Base-by-base conservation (phyloP, 2,888 invertebrate genomes). In the Parthenolecanium corni region DNA sequence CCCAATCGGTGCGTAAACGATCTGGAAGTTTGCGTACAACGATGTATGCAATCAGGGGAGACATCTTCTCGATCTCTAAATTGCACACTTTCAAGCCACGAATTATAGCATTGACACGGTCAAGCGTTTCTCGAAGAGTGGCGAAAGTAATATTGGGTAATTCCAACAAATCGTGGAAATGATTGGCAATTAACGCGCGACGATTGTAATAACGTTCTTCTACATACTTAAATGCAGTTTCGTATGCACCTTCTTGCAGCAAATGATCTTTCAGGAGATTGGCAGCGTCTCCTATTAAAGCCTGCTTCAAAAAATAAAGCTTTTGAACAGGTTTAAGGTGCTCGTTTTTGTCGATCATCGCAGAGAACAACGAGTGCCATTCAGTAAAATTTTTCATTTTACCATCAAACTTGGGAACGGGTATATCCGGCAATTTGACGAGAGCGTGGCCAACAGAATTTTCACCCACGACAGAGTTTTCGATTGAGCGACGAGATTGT, bases 361-460 rank as follows among this genome's bases (percentile, higher is more conserved):
- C n/a, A n/a, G n/a, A n/a, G n/a, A n/a, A n/a, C n/a, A n/a, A n/a
- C n/a, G n/a, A n/a, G n/a, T n/a, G n/a, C n/a, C n/a, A n/a, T n/a
- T n/a, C n/a, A n/a, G n/a, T n/a, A n/a, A n/a, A n/a, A n/a, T n/a
- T n/a, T n/a, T n/a, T n/a, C n/a, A n/a, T n/a, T n/a, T n/a, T n/a
- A n/a, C n/a, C n/a, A n/a, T n/a, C n/a, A n/a, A n/a, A n/a, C n/a
- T n/a, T n/a, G n/a, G n/a, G n/a, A n/a, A n/a, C n/a, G n/a, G 56
- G 56, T 12, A 56, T 56, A 24, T 56, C 56, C 12, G 40, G 56
- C 3, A 56, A 14, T 44, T 56, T 56, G 3, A 56, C 40, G 5
- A 21, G 38, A 2, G 56, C 44, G 40, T 56, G 42, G 21, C n/a
- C 24, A 24, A 38, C n/a, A 24, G 56, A 16, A 46, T n/a, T n/a